A percentile compares a stretch with the other conserved stretches of the same genome.
These are phyloP conservation scores for Aotus griseimembra DNA, from an alignment of 2,797 vertebrate species.

Conservation along the genomic window DNA sequence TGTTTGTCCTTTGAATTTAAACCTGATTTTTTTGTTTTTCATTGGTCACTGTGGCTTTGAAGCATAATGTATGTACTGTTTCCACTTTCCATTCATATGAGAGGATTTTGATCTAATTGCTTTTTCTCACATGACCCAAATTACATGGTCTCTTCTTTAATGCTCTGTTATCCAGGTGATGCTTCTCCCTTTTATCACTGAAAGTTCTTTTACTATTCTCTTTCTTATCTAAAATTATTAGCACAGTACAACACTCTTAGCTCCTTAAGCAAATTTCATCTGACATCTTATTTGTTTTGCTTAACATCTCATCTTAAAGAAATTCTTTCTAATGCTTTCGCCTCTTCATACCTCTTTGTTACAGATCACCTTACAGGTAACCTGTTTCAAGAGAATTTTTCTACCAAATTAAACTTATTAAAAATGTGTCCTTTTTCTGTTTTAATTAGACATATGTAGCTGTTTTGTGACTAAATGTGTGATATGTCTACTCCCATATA, in stretches of 20 bases:
- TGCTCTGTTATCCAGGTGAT: background rate
- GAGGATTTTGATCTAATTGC: background rate
- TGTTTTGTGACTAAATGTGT: too few relatives aligned
- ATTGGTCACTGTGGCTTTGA: background rate
- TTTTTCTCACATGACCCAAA: background rate
- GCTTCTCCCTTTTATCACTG: background rate
- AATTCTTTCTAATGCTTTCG: background rate
- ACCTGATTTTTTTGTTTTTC: background rate
- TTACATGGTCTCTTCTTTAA: background rate
- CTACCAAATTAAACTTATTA: background rate
- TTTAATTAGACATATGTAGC: background rate
- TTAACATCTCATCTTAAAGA: conserved; percentile 25
- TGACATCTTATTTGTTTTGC: conserved; percentile 28
- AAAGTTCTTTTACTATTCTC: background rate
- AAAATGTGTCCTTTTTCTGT: background rate
- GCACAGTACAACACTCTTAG: background rate
- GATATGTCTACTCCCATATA: background rate
- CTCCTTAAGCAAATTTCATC: conserved; percentile 12
- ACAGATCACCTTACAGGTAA: background rate
- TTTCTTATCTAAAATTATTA: conserved; percentile 28
- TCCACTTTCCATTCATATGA: background rate
- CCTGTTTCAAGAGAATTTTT: conserved; percentile 8
- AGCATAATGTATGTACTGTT: background rate
- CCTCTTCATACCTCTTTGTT: background rate
- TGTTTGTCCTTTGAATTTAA: background rate